Evolutionary conservation across 2,888 invertebrate species (phyloP).

Genomic region (Volucella zonaria): DNA sequence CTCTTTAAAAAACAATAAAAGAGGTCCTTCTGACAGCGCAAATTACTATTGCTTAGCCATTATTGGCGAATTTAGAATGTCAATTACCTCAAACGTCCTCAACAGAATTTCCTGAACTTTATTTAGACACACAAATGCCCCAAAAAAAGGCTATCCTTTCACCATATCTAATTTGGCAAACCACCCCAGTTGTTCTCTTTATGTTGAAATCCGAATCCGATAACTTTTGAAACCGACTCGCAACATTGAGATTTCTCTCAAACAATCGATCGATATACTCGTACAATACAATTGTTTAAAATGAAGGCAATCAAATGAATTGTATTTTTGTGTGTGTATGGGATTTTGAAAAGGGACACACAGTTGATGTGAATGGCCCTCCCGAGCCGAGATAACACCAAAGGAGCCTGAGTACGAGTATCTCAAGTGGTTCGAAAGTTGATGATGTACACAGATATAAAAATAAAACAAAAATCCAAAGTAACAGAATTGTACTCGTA

Average conservation of each 20-base stretch:
- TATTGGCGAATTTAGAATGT: too few relatives aligned
- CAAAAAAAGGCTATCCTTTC: too few relatives aligned
- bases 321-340: constrained; percentile 4
- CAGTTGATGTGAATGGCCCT: constrained; percentile 41
- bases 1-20: too few relatives aligned
- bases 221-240: constrained; percentile 10
- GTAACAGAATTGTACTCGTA: not conserved
- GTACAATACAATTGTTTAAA: constrained; percentile 8
- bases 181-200: too few relatives aligned
- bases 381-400: constrained; percentile 3
- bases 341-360: constrained; percentile 9
- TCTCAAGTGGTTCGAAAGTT: constrained; percentile 32
- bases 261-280: constrained; percentile 11
- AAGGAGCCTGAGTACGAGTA: not conserved
- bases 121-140: too few relatives aligned
- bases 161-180: too few relatives aligned
- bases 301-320: constrained; percentile 39
- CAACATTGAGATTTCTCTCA: constrained; percentile 2
- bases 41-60: too few relatives aligned
- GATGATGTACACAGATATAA: not conserved
- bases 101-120: too few relatives aligned
- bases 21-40: too few relatives aligned
- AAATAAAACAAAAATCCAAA: constrained; percentile 4
- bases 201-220: not conserved
- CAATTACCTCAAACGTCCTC: too few relatives aligned